These are phyloP conservation scores for Linnaemya tessellans DNA, from an alignment of 2,888 invertebrate genomes.

Conservation along the genomic window DNA sequence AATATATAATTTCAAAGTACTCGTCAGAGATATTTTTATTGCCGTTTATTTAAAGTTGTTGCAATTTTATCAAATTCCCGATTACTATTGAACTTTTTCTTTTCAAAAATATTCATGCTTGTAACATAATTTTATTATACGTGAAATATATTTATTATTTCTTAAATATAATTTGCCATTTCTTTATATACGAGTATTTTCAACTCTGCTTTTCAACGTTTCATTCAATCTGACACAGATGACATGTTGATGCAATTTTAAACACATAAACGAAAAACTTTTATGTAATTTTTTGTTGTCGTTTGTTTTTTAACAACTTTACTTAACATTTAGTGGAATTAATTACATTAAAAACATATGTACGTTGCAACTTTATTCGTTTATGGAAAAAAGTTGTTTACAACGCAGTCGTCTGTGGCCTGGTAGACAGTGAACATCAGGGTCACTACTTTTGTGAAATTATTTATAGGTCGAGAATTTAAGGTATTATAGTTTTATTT, in stretches of 20 bases:
- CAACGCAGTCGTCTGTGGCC: background rate
- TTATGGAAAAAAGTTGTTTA: background rate
- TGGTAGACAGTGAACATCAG: background rate
- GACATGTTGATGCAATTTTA: slow-evolving; percentile 66
- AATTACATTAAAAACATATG: slow-evolving; percentile 67
- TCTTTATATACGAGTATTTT: background rate
- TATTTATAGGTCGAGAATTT: too few species aligned
- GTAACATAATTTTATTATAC: background rate
- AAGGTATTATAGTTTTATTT: too few species aligned
- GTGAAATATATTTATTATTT: background rate
- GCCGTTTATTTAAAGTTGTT: too few species aligned
- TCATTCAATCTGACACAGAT: slow-evolving; percentile 55
- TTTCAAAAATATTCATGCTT: background rate
- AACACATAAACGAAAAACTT: slow-evolving; percentile 59
- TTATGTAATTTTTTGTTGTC: slow-evolving; percentile 40
- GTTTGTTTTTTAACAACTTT: slow-evolving; percentile 43
- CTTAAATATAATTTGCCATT: slow-evolving; percentile 29
- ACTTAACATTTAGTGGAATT: slow-evolving; percentile 66
- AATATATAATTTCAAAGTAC: too few species aligned
- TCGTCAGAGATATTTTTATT: too few species aligned
- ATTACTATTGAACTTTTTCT: too few species aligned
- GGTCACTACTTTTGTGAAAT: background rate
- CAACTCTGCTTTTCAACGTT: slow-evolving; percentile 20
- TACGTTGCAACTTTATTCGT: background rate
- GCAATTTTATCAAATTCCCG: too few species aligned